A percentile compares a stretch with the other conserved stretches of the same genome.
Evolutionary conservation across 2,113 vertebrate genomes (phyloP).

Genomic region (Nestor notabilis): DNA sequence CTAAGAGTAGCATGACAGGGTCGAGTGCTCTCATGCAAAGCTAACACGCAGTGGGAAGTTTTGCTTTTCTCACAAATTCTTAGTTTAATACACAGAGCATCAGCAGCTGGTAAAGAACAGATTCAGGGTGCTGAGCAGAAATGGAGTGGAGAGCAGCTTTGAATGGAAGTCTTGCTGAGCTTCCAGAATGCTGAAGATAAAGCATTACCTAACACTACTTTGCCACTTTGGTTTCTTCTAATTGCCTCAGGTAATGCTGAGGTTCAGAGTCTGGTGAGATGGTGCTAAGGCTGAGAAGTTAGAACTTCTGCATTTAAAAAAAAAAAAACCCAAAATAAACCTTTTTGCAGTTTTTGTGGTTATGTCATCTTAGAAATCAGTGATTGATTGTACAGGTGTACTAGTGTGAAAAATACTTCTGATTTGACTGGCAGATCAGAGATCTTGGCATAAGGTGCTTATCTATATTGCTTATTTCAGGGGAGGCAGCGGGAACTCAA

Average conservation of each 20-base stretch:
- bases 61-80: slow-evolving; percentile 70
- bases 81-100: background rate
- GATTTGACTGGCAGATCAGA: background rate
- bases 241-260: slow-evolving; percentile 48
- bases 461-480: background rate
- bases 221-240: slow-evolving; percentile 52
- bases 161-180: slow-evolving; percentile 61
- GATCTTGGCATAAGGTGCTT: background rate
- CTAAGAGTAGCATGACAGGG: background rate
- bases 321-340: fast-evolving
- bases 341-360: background rate
- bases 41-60: slow-evolving; percentile 62
- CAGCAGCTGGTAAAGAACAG: slow-evolving; percentile 64
- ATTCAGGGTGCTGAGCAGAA: slow-evolving; percentile 44
- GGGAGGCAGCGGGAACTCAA: background rate
- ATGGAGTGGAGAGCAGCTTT: slow-evolving; percentile 33
- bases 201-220: slow-evolving; percentile 7
- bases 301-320: background rate
- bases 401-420: background rate
- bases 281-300: background rate
- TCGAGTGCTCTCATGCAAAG: slow-evolving; percentile 58
- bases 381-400: background rate
- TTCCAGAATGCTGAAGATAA: slow-evolving; percentile 42
- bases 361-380: background rate
- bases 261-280: slow-evolving; percentile 7